phyloP scores from a whole-genome alignment of 2,888 invertebrate genomes.

The Gari tellinella region DNA sequence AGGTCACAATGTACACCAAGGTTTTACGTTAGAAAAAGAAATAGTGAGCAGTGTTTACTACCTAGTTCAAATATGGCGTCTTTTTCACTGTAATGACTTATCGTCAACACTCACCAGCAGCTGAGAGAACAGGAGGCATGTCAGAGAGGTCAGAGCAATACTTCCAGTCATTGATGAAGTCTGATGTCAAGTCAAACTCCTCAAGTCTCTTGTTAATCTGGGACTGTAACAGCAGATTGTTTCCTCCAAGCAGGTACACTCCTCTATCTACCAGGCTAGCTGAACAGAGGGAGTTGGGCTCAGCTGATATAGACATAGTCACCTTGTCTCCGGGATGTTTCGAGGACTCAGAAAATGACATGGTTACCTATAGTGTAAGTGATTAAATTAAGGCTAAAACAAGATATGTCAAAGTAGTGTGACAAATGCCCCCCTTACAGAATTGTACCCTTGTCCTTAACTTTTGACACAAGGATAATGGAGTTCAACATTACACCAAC shows the following conservation, averaged over 20 bases:
- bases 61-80: too few species aligned
- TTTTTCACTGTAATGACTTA: too few species aligned
- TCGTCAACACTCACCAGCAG: too few species aligned
- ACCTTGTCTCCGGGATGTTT: conserved; percentile 86
- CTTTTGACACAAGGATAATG: too few species aligned
- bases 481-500: too few species aligned
- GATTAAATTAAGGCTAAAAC: not conserved
- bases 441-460: too few species aligned
- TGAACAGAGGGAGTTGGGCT: conserved; percentile 87
- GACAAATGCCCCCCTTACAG: conserved; percentile 29
- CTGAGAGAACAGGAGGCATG: conserved; percentile 31
- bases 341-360: conserved; percentile 81
- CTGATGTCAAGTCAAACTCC: conserved; percentile 53
- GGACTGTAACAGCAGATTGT: conserved; percentile 63
- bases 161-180: conserved; percentile 54
- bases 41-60: too few species aligned
- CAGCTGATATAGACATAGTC: conserved; percentile 85
- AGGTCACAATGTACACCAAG: too few species aligned
- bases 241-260: conserved; percentile 84
- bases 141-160: conserved; percentile 48
- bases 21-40: too few species aligned
- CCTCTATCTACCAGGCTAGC: conserved; percentile 87
- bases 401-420: not conserved
- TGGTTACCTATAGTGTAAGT: conserved; percentile 68
- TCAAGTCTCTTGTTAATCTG: conserved; percentile 30